Conservation (phyloP, 2,888 invertebrate species). For the Myopa tessellatipennis region DNA sequence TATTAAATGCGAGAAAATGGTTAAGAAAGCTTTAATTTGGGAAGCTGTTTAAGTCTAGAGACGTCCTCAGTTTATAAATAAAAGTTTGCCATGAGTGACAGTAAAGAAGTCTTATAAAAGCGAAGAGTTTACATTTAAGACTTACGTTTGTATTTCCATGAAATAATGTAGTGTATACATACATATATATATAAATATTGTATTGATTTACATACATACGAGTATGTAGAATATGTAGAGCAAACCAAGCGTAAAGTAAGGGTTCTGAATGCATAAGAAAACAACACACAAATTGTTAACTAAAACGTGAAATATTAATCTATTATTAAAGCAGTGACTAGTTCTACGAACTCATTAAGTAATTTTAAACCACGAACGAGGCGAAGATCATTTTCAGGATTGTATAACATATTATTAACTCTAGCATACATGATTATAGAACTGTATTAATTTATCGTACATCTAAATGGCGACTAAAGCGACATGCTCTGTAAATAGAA, state of each 20-base stretch:
- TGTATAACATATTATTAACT: conserved; percentile 60
- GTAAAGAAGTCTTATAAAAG: conserved; percentile 35
- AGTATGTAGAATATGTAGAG: background rate
- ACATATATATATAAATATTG: conserved; percentile 34
- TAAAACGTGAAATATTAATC: conserved; percentile 40
- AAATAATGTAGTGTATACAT: conserved; percentile 43
- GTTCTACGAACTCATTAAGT: conserved; percentile 31
- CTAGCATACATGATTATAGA: conserved; percentile 50
- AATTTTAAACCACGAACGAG: conserved; percentile 8
- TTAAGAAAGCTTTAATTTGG: conserved; percentile 66
- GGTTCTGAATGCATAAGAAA: background rate
- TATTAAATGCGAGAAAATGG: conserved; percentile 64
- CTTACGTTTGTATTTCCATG: conserved; percentile 54
- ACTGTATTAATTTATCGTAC: conserved; percentile 38
- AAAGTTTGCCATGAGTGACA: conserved; percentile 64
- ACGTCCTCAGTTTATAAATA: conserved; percentile 61
- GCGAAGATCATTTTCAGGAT: conserved; percentile 56
- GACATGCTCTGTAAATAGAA: background rate
- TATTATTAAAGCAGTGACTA: conserved; percentile 28
- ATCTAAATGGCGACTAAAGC: conserved; percentile 38
- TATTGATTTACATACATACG: conserved; percentile 24
- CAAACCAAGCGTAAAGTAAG: background rate
- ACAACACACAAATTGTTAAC: conserved; percentile 16
- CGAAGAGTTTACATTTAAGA: conserved; percentile 29
- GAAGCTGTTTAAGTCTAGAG: conserved; percentile 54